Percentiles rank a stretch among this genome's conserved stretches.
Conservation (phyloP, 64 coral and sea anemone species). For the Montipora capricornis region DNA sequence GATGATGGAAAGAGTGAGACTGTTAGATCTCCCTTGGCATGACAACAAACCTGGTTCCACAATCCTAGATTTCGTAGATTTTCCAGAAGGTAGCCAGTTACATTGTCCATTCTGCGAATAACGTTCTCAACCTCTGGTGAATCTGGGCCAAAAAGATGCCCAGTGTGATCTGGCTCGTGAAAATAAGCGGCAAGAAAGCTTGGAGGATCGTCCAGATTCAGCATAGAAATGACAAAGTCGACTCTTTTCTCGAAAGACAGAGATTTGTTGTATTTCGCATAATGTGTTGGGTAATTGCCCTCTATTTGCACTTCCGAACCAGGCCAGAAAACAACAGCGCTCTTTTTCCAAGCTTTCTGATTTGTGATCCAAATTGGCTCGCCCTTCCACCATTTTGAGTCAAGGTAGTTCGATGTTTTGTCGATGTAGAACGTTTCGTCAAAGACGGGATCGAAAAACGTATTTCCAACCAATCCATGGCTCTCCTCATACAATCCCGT, state of each 20-base stretch:
- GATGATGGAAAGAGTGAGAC: too few relatives aligned
- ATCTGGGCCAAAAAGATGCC: slow-evolving; percentile 84
- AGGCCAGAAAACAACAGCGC: slow-evolving; percentile 87
- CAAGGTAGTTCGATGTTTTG: slow-evolving; percentile 3
- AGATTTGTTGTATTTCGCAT: slow-evolving; percentile 18
- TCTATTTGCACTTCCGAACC: slow-evolving; percentile 74
- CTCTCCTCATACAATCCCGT: slow-evolving; percentile 94
- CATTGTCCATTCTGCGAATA: slow-evolving; percentile 76
- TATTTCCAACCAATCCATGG: slow-evolving; percentile 89
- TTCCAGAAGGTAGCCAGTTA: slow-evolving; percentile 81
- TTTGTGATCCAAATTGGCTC: slow-evolving; percentile 89
- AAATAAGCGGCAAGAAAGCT: slow-evolving; percentile 82
- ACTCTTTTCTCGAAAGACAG: slow-evolving; percentile 69
- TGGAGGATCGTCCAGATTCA: slow-evolving; percentile 67
- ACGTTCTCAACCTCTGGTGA: slow-evolving; percentile 66
- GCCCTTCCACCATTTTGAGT: slow-evolving; percentile 76
- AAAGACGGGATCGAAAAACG: slow-evolving; percentile 85
- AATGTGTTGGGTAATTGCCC: slow-evolving; percentile 66
- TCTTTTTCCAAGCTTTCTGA: slow-evolving; percentile 71
- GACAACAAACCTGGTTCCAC: slow-evolving; percentile 64
- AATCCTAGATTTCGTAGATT: slow-evolving; percentile 42
- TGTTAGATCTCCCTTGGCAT: too few relatives aligned
- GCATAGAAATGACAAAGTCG: slow-evolving; percentile 47
- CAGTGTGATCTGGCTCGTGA: slow-evolving; percentile 78
- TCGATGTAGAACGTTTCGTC: slow-evolving; percentile 75